Evolutionary conservation across 2,888 invertebrate species (phyloP).

Genomic region (Nephrotoma guestfalica): DNA sequence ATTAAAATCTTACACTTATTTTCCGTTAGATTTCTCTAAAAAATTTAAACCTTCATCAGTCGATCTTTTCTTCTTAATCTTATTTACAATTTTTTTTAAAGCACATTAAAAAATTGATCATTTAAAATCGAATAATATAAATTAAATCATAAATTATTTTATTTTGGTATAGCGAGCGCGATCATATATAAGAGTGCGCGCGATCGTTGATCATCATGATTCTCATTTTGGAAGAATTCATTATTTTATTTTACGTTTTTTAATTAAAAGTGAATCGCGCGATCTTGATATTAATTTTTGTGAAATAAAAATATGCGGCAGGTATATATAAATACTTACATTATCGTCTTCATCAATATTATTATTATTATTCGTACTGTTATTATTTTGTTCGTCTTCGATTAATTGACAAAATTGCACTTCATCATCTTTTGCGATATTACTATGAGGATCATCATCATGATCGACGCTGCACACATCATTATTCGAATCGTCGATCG

Average conservation of each 20-base stretch:
- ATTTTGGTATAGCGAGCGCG: neutral
- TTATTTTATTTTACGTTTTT: no score
- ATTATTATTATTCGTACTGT: neutral
- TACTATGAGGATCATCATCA: neutral
- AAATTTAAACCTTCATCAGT: neutral
- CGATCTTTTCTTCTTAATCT: neutral
- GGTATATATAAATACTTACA: neutral
- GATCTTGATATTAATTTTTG: no score
- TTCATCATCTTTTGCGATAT: neutral
- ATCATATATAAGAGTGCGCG: no score
- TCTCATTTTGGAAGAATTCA: no score
- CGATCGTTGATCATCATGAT: no score
- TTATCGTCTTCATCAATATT: neutral
- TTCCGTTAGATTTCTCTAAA: neutral
- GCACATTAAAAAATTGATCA: neutral
- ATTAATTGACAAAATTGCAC: neutral
- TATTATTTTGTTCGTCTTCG: neutral
- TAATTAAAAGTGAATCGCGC: no score
- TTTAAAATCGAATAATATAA: neutral
- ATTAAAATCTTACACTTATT: neutral
- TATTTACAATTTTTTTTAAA: neutral
- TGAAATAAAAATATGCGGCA: no score
- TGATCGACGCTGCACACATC: neutral
- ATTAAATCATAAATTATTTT: neutral
- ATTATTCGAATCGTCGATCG: neutral